A percentile compares a stretch with the other conserved stretches of the same genome.
phyloP scores from a whole-genome alignment of 2,888 invertebrate species.

The Limenitis camilla region DNA sequence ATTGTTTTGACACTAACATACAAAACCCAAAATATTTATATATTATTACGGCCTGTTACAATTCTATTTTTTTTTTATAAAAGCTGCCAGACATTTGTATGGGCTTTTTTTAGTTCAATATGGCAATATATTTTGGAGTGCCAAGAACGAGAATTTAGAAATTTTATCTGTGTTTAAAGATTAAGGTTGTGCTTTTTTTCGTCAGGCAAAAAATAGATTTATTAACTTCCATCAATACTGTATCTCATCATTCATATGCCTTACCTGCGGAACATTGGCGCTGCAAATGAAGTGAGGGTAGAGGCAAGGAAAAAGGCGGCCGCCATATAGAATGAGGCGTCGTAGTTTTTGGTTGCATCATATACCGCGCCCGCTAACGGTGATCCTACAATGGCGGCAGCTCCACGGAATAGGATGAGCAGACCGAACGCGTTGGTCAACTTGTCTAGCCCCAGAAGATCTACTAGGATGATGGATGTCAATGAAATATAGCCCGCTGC shows the following conservation, averaged over 20 bases:
- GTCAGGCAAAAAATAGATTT: too few species aligned
- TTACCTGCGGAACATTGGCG: constrained; percentile 78
- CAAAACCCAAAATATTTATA: too few species aligned
- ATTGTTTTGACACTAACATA: too few species aligned
- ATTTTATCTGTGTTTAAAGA: too few species aligned
- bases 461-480: constrained; percentile 97
- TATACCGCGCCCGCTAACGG: constrained; percentile 91
- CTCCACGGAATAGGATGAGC: constrained; percentile 95
- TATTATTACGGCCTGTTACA: too few species aligned
- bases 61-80: too few species aligned
- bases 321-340: constrained; percentile 94
- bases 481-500: constrained; percentile 97
- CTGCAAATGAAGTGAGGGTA: constrained; percentile 87
- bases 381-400: constrained; percentile 91
- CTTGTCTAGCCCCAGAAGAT: constrained; percentile 94
- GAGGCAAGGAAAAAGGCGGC: constrained; percentile 90
- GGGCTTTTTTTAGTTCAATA: too few species aligned
- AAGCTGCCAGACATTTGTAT: too few species aligned
- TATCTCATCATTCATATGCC: background rate
- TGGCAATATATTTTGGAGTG: too few species aligned
- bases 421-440: constrained; percentile 98
- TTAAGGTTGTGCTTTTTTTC: too few species aligned
- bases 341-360: constrained; percentile 89
- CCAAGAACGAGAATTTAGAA: too few species aligned
- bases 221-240: too few species aligned